Conservation (phyloP, 2,888 invertebrate species). For the Candidula unifasciata region DNA sequence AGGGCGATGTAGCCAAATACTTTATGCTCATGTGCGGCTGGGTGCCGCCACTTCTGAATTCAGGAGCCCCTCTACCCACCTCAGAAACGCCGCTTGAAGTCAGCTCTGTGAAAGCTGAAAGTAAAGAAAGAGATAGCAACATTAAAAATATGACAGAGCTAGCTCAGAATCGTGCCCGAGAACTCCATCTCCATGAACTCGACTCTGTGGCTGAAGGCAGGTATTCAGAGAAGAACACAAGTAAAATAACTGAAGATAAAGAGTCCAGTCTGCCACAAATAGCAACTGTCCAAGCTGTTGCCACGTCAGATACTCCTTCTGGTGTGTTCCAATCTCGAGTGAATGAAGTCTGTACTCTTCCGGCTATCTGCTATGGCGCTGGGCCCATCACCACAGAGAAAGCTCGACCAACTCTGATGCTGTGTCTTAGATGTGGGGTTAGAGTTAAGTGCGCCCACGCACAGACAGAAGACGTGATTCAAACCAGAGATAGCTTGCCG, state of each 20-base stretch:
- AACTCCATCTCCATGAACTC: not conserved
- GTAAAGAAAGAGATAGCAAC: not conserved
- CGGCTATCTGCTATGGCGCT: not conserved
- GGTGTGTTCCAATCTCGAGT: no score
- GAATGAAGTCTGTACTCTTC: not conserved
- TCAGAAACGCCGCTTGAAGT: not conserved
- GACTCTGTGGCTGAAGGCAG: not conserved
- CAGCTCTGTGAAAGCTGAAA: not conserved
- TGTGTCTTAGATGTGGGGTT: constrained; percentile 12
- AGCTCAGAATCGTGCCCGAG: not conserved
- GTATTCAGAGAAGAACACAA: not conserved
- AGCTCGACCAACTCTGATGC: not conserved
- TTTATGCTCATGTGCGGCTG: constrained; percentile 28
- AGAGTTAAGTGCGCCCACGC: not conserved
- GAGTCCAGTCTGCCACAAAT: no score
- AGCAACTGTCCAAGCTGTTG: no score
- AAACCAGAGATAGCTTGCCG: not conserved
- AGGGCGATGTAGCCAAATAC: constrained; percentile 1
- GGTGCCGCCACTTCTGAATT: not conserved
- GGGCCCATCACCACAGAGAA: not conserved
- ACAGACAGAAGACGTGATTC: no score
- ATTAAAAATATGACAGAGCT: no score
- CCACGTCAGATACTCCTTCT: no score
- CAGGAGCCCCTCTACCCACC: not conserved
- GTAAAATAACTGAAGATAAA: not conserved